These are phyloP conservation scores for Macropis europaea DNA, from an alignment of 2,888 invertebrate species.

Conservation along the genomic window DNA sequence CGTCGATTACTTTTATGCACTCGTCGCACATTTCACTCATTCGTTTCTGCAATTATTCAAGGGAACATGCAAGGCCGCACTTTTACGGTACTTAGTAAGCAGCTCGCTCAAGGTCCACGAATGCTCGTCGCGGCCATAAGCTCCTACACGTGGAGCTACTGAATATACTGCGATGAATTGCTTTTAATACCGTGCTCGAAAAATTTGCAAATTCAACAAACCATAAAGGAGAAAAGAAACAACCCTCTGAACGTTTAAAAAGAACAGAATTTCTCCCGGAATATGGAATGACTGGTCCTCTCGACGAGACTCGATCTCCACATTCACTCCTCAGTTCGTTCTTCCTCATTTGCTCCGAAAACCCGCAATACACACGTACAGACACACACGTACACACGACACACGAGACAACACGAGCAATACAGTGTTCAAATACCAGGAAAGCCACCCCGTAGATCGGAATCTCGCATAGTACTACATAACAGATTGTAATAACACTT, in stretches of 20 bases:
- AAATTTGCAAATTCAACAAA: too few relatives aligned
- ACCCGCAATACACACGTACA: slow-evolving; percentile 6
- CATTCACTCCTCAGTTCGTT: slow-evolving; percentile 23
- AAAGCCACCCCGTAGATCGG: slow-evolving; percentile 62
- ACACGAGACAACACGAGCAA: slow-evolving; percentile 33
- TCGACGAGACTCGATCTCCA: slow-evolving; percentile 28
- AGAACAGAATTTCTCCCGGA: too few relatives aligned
- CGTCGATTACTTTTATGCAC: slow-evolving; percentile 41
- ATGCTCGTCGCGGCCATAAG: slow-evolving; percentile 25
- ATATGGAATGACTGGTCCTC: slow-evolving; percentile 23
- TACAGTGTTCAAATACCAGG: slow-evolving; percentile 58
- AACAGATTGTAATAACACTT: slow-evolving; percentile 64
- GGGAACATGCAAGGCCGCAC: slow-evolving; percentile 44
- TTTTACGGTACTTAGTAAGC: slow-evolving; percentile 57
- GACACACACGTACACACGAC: neutral
- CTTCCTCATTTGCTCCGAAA: slow-evolving; percentile 40
- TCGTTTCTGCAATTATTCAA: slow-evolving; percentile 48
- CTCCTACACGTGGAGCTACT: neutral
- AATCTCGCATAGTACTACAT: slow-evolving; percentile 65
- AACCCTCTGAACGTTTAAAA: too few relatives aligned
- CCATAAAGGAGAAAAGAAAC: too few relatives aligned
- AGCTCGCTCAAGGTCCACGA: slow-evolving; percentile 51
- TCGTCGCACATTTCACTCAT: slow-evolving; percentile 51
- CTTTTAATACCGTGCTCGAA: too few relatives aligned
- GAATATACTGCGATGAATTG: neutral